Percentiles rank a stretch among this genome's conserved stretches.
Conservation (phyloP, 2,113 vertebrate species). For the Rissa tridactyla region DNA sequence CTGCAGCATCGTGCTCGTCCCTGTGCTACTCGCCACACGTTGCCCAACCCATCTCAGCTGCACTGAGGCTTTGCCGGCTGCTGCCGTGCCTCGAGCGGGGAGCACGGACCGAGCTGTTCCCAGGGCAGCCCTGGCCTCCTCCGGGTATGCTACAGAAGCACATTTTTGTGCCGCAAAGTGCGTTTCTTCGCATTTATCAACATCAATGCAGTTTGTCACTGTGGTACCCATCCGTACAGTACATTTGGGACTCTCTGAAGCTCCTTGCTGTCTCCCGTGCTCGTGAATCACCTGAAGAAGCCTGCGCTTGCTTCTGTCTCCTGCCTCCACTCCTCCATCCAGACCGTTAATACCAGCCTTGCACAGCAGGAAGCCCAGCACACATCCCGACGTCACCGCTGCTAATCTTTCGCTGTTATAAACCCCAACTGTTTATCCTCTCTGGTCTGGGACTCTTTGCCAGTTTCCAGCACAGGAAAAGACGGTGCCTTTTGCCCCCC, state of each 20-base stretch:
- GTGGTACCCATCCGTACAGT: background rate
- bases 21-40: fast-evolving
- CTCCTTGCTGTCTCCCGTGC: background rate
- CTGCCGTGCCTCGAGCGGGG: background rate
- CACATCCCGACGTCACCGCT: fast-evolving
- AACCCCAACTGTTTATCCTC: background rate
- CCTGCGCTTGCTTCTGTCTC: background rate
- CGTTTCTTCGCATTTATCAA: background rate
- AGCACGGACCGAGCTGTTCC: fast-evolving
- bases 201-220: background rate
- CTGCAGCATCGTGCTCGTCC: fast-evolving
- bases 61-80: fast-evolving
- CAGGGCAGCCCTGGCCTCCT: background rate
- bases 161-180: background rate
- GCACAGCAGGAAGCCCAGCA: background rate
- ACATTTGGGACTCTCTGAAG: background rate
- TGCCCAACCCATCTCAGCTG: fast-evolving
- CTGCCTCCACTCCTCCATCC: background rate
- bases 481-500: background rate
- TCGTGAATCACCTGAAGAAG: background rate
- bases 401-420: background rate
- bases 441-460: background rate
- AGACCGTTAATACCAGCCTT: background rate
- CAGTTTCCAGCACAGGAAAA: background rate
- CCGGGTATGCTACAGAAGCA: background rate